Conservation (phyloP, 1,140 invertebrate species). For the Drosophila varians region DNA sequence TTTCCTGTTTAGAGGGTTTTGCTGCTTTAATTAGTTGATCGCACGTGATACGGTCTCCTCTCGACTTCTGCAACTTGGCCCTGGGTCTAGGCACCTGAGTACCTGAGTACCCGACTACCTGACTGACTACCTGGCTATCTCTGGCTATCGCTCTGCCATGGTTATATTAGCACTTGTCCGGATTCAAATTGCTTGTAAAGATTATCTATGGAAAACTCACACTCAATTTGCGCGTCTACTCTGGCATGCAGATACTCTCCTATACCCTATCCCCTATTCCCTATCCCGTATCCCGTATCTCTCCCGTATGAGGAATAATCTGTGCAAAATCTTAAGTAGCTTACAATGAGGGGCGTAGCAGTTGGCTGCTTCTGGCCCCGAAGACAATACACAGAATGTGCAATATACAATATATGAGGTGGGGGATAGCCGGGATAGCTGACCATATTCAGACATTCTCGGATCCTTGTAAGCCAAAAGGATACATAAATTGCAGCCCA, state of each 20-base stretch:
- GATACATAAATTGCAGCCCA: slow-evolving; percentile 76
- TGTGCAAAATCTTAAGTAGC: slow-evolving; percentile 81
- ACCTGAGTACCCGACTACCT: not conserved
- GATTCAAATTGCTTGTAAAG: slow-evolving; percentile 82
- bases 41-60: slow-evolving; percentile 64
- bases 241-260: slow-evolving; percentile 62
- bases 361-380: slow-evolving; percentile 27
- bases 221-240: slow-evolving; percentile 81
- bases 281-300: no score
- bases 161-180: slow-evolving; percentile 80
- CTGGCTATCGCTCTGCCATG: slow-evolving; percentile 18
- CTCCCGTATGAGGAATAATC: slow-evolving; percentile 54
- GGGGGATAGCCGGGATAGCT: slow-evolving; percentile 12
- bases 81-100: not conserved
- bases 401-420: not conserved
- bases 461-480: slow-evolving; percentile 74
- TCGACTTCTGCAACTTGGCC: slow-evolving; percentile 3
- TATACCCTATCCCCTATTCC: no score
- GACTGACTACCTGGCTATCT: slow-evolving; percentile 3
- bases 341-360: slow-evolving; percentile 69
- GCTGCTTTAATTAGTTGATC: slow-evolving; percentile 79
- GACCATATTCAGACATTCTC: slow-evolving; percentile 59
- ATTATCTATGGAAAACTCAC: slow-evolving; percentile 81
- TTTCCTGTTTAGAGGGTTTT: slow-evolving; percentile 76
- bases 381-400: slow-evolving; percentile 29